Evolutionary conservation across 2,888 invertebrate species (phyloP), one percentile per base, ranked within the genome.

Genomic region (Germaria angustata): DNA sequence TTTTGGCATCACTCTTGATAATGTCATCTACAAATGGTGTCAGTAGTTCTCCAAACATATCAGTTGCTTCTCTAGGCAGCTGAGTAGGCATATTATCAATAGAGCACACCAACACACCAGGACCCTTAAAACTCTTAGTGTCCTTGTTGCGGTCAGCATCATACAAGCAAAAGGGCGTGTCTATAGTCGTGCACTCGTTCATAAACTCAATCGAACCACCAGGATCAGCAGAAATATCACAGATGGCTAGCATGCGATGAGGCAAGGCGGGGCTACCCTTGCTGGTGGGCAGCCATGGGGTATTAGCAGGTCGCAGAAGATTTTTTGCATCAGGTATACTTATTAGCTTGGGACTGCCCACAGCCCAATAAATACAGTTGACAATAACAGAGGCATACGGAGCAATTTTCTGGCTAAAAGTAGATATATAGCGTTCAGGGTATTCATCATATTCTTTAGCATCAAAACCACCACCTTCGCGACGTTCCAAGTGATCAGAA

Each of bases 61-160:
- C 99, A 0, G 99, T 99, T 2, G 99, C 95, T 90, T 99, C 99
- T 53, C 97, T 93, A 0, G 99, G 99, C 83, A 99, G 92, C 90
- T 99, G 99, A 0, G 99, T 99, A 0, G 99, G 99, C 99, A 99
- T 99, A 92, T 99, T 99, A 92, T 99, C 99, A 86, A 99, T 99
- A 15, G 99, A 99, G 90, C 99, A 99, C n/a, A 99, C 99, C 66
- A 99, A 92, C 1, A 99, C 98, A 20, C 99, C 99, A 0, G 98
- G 96, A 0, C 99, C 99, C 90, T 96, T 97, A 92, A 98, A 98
- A 90, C 97, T 96, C 88, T 98, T 98, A 0, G 96, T 97, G 87
- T 98, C 98, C 91, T 98, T 98, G 90, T 99, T 99, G 81, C 98
- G 94, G 90, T 99, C 98, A 6, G 99, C 99, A 89, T 99, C 99